These are phyloP conservation scores for Bombylius discolor DNA, from an alignment of 2,888 invertebrate genomes.

Conservation along the genomic window DNA sequence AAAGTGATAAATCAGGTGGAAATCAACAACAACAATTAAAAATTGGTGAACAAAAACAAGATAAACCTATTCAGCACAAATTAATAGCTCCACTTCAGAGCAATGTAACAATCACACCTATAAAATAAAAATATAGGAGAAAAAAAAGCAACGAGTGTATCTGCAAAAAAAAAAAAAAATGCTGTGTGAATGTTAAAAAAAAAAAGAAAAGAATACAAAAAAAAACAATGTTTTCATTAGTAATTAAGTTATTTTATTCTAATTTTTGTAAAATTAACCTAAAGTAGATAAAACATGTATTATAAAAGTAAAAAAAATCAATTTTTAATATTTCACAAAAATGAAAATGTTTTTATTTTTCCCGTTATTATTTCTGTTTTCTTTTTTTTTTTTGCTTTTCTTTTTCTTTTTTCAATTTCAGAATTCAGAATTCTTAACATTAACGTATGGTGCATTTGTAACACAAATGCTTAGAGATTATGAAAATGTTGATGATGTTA, in stretches of 20 bases:
- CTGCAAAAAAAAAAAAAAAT: too few species aligned
- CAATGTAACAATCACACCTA: slow-evolving; percentile 33
- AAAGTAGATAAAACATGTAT: too few species aligned
- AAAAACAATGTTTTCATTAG: too few species aligned
- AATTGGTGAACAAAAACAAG: slow-evolving; percentile 2
- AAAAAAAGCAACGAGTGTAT: too few species aligned
- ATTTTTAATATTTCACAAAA: neutral
- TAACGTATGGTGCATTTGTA: slow-evolving; percentile 96
- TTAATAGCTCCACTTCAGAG: slow-evolving; percentile 34
- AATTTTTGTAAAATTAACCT: too few species aligned
- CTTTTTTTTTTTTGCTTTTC: neutral
- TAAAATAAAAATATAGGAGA: slow-evolving; percentile 20
- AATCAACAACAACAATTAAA: slow-evolving; percentile 2
- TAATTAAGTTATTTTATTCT: too few species aligned
- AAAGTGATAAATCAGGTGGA: slow-evolving; percentile 12
- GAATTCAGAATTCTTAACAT: slow-evolving; percentile 92
- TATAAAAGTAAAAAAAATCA: neutral
- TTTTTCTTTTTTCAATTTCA: slow-evolving; percentile 34
- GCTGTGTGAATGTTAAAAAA: too few species aligned
- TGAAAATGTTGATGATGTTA: slow-evolving; percentile 94
- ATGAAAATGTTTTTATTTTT: neutral
- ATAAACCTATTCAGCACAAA: slow-evolving; percentile 24
- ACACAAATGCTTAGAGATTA: slow-evolving; percentile 94
- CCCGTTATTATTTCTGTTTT: too few species aligned
- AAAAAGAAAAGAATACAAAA: too few species aligned